These are phyloP conservation scores for Rhinolophus sinicus DNA, from an alignment of 2,113 vertebrate genomes.

Conservation along the genomic window DNA sequence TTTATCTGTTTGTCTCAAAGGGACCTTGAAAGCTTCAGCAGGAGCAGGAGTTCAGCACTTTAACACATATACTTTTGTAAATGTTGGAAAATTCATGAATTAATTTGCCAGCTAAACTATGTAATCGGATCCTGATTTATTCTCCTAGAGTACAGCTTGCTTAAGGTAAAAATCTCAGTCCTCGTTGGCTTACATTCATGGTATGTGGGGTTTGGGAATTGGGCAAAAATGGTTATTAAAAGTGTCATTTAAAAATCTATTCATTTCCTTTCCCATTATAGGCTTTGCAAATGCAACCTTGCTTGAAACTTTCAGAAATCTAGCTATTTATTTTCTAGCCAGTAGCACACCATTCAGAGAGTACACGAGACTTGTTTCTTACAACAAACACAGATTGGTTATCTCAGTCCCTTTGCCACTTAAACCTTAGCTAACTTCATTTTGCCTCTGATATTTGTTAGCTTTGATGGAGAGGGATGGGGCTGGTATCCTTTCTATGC, in stretches of 20 bases:
- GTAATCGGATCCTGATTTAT: slow-evolving; percentile 52
- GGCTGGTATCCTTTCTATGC: background rate
- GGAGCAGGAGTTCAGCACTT: slow-evolving; percentile 54
- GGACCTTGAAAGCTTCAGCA: background rate
- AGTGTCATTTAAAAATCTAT: slow-evolving; percentile 49
- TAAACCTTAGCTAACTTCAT: background rate
- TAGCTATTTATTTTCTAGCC: slow-evolving; percentile 50
- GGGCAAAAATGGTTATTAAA: background rate
- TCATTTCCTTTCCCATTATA: slow-evolving; percentile 62
- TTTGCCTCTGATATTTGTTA: slow-evolving; percentile 31
- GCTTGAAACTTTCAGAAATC: slow-evolving; percentile 10
- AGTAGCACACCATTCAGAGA: background rate
- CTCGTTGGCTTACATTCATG: background rate
- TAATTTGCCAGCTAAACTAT: slow-evolving; percentile 64
- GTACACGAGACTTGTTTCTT: background rate
- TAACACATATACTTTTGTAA: slow-evolving; percentile 28
- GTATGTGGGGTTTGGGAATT: background rate
- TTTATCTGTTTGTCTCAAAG: background rate
- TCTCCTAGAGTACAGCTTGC: background rate
- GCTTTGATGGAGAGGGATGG: background rate
- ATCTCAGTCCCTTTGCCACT: background rate
- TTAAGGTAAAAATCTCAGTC: background rate
- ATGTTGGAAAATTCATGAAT: slow-evolving; percentile 65
- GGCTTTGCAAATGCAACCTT: slow-evolving; percentile 44
- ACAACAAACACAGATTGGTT: background rate